A percentile compares a stretch with the other conserved stretches of the same genome.
phyloP scores from a whole-genome alignment of 2,113 vertebrate species.

The Triplophysa siluroides region DNA sequence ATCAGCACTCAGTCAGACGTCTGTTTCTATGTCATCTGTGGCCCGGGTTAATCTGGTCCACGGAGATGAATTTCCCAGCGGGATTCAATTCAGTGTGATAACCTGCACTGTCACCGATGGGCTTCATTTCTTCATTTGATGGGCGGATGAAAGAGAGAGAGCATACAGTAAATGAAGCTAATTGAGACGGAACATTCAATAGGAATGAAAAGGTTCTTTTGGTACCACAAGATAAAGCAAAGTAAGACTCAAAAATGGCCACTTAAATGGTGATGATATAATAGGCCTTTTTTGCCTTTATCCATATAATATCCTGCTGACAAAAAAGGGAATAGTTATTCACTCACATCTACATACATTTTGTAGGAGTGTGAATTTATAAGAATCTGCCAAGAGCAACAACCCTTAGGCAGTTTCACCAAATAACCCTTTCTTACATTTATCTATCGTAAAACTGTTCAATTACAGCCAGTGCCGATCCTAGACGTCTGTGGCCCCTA shows the following conservation, averaged over 20 bases:
- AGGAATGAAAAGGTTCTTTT: not conserved
- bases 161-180: not conserved
- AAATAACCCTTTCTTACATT: slow-evolving; percentile 3
- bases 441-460: not conserved
- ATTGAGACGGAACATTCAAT: slow-evolving; percentile 10
- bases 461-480: not conserved
- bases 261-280: slow-evolving; percentile 1
- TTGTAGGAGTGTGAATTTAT: not conserved
- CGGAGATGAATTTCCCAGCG: not conserved
- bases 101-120: slow-evolving; percentile 3
- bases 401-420: not conserved
- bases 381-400: not conserved
- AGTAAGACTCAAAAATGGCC: not conserved
- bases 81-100: slow-evolving; percentile 25
- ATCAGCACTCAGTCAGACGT: not conserved
- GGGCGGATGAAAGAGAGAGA: slow-evolving; percentile 7
- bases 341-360: not conserved
- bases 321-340: no score
- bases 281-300: not conserved
- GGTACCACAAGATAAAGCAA: not conserved
- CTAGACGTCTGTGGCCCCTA: no score
- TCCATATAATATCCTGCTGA: not conserved
- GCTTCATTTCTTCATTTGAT: slow-evolving; percentile 1
- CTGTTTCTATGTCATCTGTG: slow-evolving; percentile 10
- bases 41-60: slow-evolving; percentile 14